Evolutionary conservation across 2,797 vertebrate species (phyloP).

Genomic region (Tauraco hartlaubi): DNA sequence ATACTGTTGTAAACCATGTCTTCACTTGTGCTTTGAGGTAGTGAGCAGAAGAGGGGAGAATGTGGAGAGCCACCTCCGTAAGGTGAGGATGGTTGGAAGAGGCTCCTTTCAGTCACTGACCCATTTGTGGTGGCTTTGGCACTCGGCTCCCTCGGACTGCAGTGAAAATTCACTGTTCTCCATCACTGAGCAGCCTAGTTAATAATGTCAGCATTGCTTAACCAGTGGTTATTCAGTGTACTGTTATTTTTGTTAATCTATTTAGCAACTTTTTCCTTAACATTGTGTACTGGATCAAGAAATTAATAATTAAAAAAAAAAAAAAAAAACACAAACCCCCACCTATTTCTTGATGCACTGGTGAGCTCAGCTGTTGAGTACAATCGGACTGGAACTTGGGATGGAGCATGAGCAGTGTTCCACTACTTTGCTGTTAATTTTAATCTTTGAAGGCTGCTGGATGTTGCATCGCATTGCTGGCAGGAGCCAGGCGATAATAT

Average conservation of each 20-base stretch:
- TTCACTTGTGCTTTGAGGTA: neutral
- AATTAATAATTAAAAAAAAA: neutral
- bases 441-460: neutral
- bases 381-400: neutral
- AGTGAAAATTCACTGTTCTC: neutral
- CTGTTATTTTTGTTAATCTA: neutral
- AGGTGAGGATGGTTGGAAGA: neutral
- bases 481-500: neutral
- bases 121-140: neutral
- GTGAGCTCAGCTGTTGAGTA: neutral
- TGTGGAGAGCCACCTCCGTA: no score
- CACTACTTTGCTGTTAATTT: neutral
- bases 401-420: neutral
- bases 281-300: neutral
- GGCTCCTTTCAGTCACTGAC: neutral
- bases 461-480: accelerated
- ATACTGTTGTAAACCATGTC: neutral
- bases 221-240: neutral
- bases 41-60: neutral
- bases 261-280: neutral
- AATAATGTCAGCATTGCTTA: neutral
- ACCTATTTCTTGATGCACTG: neutral
- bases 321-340: accelerated
- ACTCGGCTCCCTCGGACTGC: no score
- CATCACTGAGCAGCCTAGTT: neutral